Base-by-base conservation (phyloP, 2,113 vertebrate species). In the Haemorhous mexicanus region DNA sequence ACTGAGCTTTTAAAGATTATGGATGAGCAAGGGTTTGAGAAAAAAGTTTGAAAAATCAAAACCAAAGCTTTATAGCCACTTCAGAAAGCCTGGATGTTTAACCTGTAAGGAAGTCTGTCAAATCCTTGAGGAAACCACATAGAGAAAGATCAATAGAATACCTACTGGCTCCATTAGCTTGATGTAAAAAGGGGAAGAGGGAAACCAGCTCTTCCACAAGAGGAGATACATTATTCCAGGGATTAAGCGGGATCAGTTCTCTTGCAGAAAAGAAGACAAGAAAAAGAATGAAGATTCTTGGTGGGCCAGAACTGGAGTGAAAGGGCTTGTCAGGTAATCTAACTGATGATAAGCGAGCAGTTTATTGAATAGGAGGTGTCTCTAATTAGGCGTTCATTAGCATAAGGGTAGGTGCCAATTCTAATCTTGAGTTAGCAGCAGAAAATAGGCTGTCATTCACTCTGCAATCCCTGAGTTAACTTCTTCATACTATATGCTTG, bases 131-230 rank as follows among this genome's bases (percentile, higher is more conserved):
- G 98, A 98, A 98, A 98, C 97, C 97, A 95, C 97, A 97, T 96
- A 96, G 95, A 97, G 97, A 96, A 97, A 98, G 98, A 99, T 99
- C 99, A 98, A 99, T 99, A 98, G 97, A 98, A 98, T 98, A 98
- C 98, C 98, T 98, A 98, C 97, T 97, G 98, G 96, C 97, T 99
- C 98, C 99, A 99, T 99, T 99, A 99, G 98, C 97, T 98, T 98
- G 98, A 99, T 99, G 98, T 98, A 98, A 98, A 98, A 98, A 97
- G 97, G 97, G 96, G 92, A 97, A 97, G 95, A 97, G 98, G 96
- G 89, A 96, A 96, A 97, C 90, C 92, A 96, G 96, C 97, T 97
- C 97, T 98, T 97, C 97, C 85, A 96, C 97, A 97, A 97, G 97
- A 98, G 98, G 98, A 98, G 90, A 97, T 98, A 98, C 98, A 98